These are phyloP conservation scores for Ecliptopera silaceata DNA, from an alignment of 2,888 invertebrate species.

Conservation along the genomic window DNA sequence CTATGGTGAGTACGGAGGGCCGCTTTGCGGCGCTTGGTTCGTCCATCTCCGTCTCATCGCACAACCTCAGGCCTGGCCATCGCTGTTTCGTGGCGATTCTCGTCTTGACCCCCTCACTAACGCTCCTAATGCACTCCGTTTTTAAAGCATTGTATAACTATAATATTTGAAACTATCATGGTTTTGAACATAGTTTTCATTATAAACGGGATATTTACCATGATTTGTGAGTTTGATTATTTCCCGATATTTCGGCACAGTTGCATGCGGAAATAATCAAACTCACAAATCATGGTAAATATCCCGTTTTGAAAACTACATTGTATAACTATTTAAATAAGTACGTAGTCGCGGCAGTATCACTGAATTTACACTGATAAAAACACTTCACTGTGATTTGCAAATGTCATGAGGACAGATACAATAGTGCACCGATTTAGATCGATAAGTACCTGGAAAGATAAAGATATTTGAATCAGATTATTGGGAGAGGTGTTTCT, in stretches of 20 bases:
- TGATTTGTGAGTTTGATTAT: too few species aligned
- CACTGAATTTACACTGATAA: conserved; percentile 7
- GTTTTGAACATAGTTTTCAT: too few species aligned
- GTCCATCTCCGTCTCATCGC: conserved; percentile 78
- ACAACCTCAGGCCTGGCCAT: conserved; percentile 82
- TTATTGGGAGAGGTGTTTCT: too few species aligned
- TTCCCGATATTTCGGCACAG: too few species aligned
- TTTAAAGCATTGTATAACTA: conserved; percentile 24
- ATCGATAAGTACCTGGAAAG: conserved; percentile 14
- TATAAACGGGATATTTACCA: too few species aligned
- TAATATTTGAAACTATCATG: too few species aligned
- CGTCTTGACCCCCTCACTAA: conserved; percentile 57
- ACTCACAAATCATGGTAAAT: too few species aligned
- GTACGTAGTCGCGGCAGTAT: neutral
- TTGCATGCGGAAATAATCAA: too few species aligned
- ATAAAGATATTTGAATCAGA: neutral
- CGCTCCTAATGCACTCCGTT: conserved; percentile 33
- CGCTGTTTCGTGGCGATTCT: conserved; percentile 71
- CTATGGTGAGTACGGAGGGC: conserved; percentile 90
- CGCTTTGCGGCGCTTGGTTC: conserved; percentile 78
- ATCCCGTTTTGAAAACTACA: too few species aligned
- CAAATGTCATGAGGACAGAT: neutral
- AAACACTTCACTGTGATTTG: conserved; percentile 1
- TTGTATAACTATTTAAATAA: conserved; percentile 7
- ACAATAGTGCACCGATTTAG: neutral